These are phyloP conservation scores for Rhopilema esculentum DNA, from an alignment of 30 jellyfish, hydroid and myxozoan species.

Conservation along the genomic window DNA sequence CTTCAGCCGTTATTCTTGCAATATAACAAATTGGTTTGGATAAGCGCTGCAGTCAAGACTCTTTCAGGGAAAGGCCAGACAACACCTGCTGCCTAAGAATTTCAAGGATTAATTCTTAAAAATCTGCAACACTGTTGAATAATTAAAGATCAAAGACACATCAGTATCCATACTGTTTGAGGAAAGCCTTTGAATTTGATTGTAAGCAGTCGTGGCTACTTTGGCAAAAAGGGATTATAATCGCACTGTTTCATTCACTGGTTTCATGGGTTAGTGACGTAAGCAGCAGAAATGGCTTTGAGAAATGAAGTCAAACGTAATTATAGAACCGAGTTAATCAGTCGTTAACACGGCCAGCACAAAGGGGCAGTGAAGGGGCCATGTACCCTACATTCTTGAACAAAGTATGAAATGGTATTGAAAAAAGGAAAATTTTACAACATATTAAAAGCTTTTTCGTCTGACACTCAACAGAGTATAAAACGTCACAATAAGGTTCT, in stretches of 20 bases:
- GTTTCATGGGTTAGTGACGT: background rate
- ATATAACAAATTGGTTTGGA: background rate
- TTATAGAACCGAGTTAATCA: too few relatives aligned
- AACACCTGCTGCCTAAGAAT: conserved; percentile 13
- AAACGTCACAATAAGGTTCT: too few relatives aligned
- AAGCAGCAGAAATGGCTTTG: background rate
- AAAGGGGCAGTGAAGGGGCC: too few relatives aligned
- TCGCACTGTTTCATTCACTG: background rate
- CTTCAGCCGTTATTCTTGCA: background rate
- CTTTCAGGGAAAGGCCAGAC: background rate
- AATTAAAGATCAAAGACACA: background rate
- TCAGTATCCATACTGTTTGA: too few relatives aligned
- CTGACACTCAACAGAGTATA: too few relatives aligned
- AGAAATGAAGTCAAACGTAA: background rate
- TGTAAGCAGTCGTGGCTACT: background rate
- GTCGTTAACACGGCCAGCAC: too few relatives aligned
- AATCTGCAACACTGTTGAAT: background rate
- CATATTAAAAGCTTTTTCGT: too few relatives aligned
- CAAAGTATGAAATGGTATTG: too few relatives aligned
- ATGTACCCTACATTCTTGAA: too few relatives aligned
- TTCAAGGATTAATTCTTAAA: background rate
- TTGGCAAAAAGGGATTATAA: background rate
- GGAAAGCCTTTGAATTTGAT: background rate
- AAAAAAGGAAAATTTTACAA: too few relatives aligned
- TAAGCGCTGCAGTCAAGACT: background rate